Conservation (phyloP, 1,140 invertebrate species). For the Physella acuta region DNA sequence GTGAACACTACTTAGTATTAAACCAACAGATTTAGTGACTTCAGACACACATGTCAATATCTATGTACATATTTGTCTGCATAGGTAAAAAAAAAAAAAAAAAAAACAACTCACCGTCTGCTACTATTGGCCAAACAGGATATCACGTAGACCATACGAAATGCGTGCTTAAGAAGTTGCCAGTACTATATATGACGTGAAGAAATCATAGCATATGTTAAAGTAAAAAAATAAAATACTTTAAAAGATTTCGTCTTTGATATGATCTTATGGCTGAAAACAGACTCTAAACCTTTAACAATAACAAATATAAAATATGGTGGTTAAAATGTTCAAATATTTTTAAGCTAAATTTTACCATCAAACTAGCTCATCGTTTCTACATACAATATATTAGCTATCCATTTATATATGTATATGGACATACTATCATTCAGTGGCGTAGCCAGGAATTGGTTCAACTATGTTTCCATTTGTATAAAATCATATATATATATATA, state of each 20-base stretch:
- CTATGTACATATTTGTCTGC: not conserved
- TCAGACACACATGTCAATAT: not conserved
- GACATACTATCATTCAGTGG: no score
- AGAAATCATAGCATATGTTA: not conserved
- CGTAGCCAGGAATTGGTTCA: no score
- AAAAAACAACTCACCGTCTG: constrained; percentile 25
- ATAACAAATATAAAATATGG: not conserved
- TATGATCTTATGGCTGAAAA: not conserved
- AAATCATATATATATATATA: no score
- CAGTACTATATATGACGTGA: constrained; percentile 9
- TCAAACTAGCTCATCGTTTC: not conserved
- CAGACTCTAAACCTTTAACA: not conserved
- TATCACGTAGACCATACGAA: constrained; percentile 27
- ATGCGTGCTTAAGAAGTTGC: constrained; percentile 25
- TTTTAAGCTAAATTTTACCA: not conserved
- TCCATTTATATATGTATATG: no score
- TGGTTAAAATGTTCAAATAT: not conserved
- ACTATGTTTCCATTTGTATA: no score
- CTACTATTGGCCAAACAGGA: constrained; percentile 20
- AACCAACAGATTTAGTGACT: not conserved
- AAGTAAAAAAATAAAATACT: not conserved
- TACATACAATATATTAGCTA: no score
- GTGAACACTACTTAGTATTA: not conserved
- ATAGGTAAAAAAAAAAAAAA: constrained; percentile 3
- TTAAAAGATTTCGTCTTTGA: not conserved